These are phyloP conservation scores for Dexiosoma caninum DNA, from an alignment of 2,888 invertebrate species.

Conservation along the genomic window DNA sequence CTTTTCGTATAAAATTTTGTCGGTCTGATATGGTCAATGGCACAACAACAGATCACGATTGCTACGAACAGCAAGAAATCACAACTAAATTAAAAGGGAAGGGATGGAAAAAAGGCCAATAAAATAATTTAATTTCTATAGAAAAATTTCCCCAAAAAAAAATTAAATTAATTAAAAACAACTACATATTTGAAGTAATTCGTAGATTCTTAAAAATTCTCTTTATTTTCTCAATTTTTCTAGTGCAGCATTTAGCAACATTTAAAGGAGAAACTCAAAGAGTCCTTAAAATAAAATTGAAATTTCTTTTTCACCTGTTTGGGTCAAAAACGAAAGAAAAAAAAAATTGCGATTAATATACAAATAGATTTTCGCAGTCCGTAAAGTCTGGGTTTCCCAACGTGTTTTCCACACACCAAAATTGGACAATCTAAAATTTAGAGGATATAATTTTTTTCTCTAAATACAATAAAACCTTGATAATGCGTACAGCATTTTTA, in stretches of 20 bases:
- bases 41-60: too few relatives aligned
- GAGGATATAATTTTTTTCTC: neutral
- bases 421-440: too few relatives aligned
- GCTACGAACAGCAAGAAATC: too few relatives aligned
- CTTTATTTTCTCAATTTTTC: neutral
- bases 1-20: neutral
- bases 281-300: constrained; percentile 25
- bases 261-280: constrained; percentile 9
- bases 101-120: too few relatives aligned
- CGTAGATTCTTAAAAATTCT: neutral
- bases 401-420: neutral
- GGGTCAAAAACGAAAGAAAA: neutral
- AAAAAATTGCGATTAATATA: neutral
- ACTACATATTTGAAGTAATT: too few relatives aligned
- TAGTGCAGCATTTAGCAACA: neutral
- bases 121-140: too few relatives aligned
- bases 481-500: too few relatives aligned
- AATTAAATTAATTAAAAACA: too few relatives aligned
- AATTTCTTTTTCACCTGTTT: too few relatives aligned
- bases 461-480: neutral
- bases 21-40: neutral
- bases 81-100: too few relatives aligned
- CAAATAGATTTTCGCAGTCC: neutral
- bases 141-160: too few relatives aligned
- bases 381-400: neutral